Percentiles rank a stretch among this genome's conserved stretches.
phyloP scores from a whole-genome alignment of 1,140 invertebrate genomes.

The Microplitis demolitor region DNA sequence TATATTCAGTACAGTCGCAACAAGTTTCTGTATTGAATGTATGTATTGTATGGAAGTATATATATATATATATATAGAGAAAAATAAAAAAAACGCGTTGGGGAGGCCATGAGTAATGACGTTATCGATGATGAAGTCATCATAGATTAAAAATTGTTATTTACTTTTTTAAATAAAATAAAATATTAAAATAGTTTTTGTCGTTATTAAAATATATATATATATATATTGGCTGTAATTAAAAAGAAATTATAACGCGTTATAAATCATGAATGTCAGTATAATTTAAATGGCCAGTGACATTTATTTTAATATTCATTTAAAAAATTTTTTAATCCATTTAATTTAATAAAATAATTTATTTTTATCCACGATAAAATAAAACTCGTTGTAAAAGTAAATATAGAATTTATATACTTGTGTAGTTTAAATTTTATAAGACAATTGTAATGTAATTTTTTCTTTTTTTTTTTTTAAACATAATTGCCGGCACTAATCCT shows the following conservation, averaged over 20 bases:
- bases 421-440: background rate
- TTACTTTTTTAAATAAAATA: too few species aligned
- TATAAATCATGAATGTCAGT: background rate
- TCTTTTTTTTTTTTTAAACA: background rate
- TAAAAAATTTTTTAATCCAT: too few species aligned
- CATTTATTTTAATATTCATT: too few species aligned
- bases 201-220: too few species aligned
- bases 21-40: background rate
- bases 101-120: constrained; percentile 1
- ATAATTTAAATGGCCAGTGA: too few species aligned
- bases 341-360: too few species aligned
- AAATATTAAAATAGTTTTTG: too few species aligned
- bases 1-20: background rate
- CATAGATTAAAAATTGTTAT: background rate
- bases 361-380: too few species aligned
- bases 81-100: background rate
- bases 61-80: background rate
- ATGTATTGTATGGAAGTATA: background rate
- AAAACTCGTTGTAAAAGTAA: too few species aligned
- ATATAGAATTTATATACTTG: background rate
- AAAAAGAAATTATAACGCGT: too few species aligned
- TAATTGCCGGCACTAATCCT: background rate
- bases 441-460: background rate
- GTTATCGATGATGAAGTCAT: background rate
- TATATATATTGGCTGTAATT: too few species aligned